Evolutionary conservation across 2,888 invertebrate species (phyloP).

Genomic region (Scaptomyza flava): DNA sequence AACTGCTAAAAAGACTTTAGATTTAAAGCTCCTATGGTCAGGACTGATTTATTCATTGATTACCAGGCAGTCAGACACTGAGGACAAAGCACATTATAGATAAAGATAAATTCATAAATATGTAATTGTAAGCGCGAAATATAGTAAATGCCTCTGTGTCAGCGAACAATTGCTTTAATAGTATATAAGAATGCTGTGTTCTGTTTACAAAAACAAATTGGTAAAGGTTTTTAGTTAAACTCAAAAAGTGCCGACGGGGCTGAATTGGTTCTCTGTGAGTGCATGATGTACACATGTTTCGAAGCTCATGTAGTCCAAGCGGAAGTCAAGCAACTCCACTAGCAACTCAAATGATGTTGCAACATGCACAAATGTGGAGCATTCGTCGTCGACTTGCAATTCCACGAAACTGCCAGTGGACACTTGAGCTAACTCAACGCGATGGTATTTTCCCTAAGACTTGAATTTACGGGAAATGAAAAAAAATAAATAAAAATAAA

Average conservation of each 20-base stretch:
- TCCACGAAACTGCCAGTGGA: slow-evolving; percentile 55
- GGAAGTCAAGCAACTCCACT: slow-evolving; percentile 55
- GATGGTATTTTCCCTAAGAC: slow-evolving; percentile 53
- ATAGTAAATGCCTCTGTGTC: background rate
- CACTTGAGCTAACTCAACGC: slow-evolving; percentile 41
- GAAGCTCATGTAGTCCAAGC: slow-evolving; percentile 19
- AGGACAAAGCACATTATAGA: too few relatives aligned
- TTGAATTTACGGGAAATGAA: slow-evolving; percentile 53
- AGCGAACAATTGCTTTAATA: background rate
- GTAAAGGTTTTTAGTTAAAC: background rate
- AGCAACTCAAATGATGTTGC: slow-evolving; percentile 9
- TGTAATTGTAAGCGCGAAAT: too few relatives aligned
- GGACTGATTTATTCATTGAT: too few relatives aligned
- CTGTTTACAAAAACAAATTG: background rate
- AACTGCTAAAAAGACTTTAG: too few relatives aligned
- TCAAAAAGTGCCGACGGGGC: slow-evolving; percentile 27
- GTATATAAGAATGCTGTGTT: background rate
- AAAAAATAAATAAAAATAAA: slow-evolving; percentile 15
- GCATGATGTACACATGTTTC: background rate
- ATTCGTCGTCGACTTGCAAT: slow-evolving; percentile 46
- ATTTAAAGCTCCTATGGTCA: too few relatives aligned
- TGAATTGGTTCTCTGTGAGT: background rate
- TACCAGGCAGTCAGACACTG: too few relatives aligned
- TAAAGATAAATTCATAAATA: too few relatives aligned
- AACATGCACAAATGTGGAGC: slow-evolving; percentile 62